Evolutionary conservation across 2,888 invertebrate genomes (phyloP).

Genomic region (Drosophila villosipedis): DNA sequence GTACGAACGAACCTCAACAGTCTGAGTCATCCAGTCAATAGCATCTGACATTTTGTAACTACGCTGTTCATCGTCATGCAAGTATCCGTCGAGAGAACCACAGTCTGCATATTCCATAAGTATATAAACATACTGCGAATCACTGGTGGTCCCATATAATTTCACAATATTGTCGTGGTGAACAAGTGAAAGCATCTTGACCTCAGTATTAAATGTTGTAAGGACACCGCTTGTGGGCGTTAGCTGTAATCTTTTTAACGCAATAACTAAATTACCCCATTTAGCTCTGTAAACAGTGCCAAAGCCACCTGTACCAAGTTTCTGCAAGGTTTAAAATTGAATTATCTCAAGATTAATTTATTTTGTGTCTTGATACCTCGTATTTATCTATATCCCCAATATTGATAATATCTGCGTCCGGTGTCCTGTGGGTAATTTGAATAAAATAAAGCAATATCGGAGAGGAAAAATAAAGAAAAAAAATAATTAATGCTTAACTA

Average conservation of each 20-base stretch:
- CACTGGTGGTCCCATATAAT: not conserved
- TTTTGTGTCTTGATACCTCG: not conserved
- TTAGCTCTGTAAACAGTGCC: not conserved
- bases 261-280: not conserved
- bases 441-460: not conserved
- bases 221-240: fast-evolving
- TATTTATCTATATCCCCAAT: not conserved
- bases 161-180: not conserved
- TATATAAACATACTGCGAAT: not conserved
- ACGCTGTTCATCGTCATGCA: not conserved
- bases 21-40: slow-evolving; percentile 12
- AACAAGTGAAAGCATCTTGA: not conserved
- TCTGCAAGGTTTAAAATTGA: not conserved
- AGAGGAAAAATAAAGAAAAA: not conserved
- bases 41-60: not conserved
- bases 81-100: not conserved
- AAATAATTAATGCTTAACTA: not conserved
- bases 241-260: not conserved
- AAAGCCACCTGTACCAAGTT: not conserved
- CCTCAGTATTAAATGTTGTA: not conserved
- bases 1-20: slow-evolving; percentile 1
- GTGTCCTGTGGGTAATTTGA: not conserved
- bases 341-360: not conserved
- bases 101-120: slow-evolving; percentile 9
- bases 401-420: not conserved